Percentiles rank a stretch among this genome's conserved stretches.
phyloP scores from a whole-genome alignment of 2,113 vertebrate genomes.

The Poicephalus gulielmi region DNA sequence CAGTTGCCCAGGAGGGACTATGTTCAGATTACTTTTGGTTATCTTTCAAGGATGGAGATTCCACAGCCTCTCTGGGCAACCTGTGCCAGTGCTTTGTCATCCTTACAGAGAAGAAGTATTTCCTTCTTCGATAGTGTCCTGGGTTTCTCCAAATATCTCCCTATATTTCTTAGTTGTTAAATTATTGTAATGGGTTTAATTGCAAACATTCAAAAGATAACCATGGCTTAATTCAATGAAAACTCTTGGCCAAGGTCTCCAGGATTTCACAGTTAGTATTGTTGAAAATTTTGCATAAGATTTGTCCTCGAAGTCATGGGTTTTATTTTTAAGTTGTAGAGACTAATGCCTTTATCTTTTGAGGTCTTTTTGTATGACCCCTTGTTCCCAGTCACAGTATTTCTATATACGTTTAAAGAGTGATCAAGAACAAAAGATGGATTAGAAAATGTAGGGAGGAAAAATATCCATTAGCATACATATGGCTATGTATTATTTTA shows the following conservation, averaged over 20 bases:
- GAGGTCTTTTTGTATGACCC: not conserved
- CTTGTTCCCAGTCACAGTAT: not conserved
- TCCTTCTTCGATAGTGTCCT: not conserved
- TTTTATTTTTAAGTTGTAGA: not conserved
- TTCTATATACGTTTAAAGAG: not conserved
- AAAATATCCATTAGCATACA: not conserved
- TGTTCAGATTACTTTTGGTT: not conserved
- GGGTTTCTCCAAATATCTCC: not conserved
- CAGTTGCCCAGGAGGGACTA: not conserved
- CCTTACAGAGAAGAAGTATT: not conserved
- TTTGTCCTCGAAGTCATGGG: not conserved
- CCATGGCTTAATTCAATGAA: not conserved
- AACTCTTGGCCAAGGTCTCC: not conserved
- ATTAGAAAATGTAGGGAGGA: not conserved
- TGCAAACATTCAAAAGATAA: not conserved
- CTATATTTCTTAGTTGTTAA: not conserved
- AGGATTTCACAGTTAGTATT: not conserved
- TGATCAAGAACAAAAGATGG: not conserved
- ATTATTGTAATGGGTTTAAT: not conserved
- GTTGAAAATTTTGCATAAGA: not conserved
- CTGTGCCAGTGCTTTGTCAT: not conserved
- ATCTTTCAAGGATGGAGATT: not conserved
- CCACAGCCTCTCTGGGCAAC: not conserved
- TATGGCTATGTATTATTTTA: rapidly evolving
- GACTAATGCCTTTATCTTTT: not conserved